Evolutionary conservation across 2,113 vertebrate genomes (phyloP).

Genomic region (Gopherus evgoodei): DNA sequence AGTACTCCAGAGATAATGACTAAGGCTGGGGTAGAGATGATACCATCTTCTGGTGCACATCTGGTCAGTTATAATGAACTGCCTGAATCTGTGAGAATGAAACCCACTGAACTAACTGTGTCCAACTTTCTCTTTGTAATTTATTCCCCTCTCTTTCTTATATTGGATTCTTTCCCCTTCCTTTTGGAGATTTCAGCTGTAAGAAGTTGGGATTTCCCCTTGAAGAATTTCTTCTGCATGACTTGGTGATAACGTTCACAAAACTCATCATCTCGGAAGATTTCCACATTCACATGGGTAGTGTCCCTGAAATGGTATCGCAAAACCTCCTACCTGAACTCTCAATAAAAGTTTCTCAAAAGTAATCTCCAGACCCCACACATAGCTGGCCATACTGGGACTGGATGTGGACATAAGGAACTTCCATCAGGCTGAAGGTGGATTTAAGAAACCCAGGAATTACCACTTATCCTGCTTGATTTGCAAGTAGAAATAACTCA

Average conservation of each 20-base stretch:
- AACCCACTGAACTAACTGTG: neutral
- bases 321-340: neutral
- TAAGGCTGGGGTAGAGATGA: neutral
- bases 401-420: neutral
- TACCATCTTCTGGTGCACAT: neutral
- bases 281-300: neutral
- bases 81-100: neutral
- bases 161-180: neutral
- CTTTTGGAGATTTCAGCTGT: neutral
- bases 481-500: neutral
- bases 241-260: neutral
- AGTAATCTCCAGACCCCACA: neutral
- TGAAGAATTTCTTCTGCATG: neutral
- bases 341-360: neutral
- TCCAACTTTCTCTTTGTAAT: neutral
- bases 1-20: neutral
- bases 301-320: neutral
- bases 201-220: neutral
- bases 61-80: neutral
- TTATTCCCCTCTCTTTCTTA: neutral
- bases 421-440: neutral
- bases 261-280: neutral
- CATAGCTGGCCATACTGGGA: neutral
- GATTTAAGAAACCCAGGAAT: neutral
- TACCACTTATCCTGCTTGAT: neutral